These are phyloP conservation scores for Okamejei kenojei DNA, from an alignment of 2,797 vertebrate genomes.

Conservation along the genomic window DNA sequence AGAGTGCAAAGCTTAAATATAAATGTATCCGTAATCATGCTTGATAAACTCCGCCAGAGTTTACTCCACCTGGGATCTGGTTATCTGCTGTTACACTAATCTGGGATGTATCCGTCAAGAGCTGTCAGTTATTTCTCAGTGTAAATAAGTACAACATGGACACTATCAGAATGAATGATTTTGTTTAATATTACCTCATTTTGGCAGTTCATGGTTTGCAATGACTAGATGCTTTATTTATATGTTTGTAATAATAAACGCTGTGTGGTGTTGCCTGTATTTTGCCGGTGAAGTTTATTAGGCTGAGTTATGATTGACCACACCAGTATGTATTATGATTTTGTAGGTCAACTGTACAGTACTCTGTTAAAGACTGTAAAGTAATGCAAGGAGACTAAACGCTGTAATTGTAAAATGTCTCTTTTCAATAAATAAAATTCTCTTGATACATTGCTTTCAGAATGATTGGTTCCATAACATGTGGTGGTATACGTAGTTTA, in stretches of 20 bases:
- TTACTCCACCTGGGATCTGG: conserved; percentile 13
- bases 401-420: conserved; percentile 76
- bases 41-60: conserved; percentile 22
- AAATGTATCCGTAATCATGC: conserved; percentile 28
- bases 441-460: conserved; percentile 56
- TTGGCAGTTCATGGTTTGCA: conserved; percentile 58
- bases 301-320: conserved; percentile 60
- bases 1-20: conserved; percentile 29
- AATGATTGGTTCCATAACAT: not conserved
- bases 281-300: conserved; percentile 48
- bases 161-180: conserved; percentile 26
- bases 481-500: not conserved
- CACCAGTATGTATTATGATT: conserved; percentile 63
- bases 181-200: conserved; percentile 68
- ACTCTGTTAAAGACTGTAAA: conserved; percentile 71
- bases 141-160: conserved; percentile 35
- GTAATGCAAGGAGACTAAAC: conserved; percentile 61
- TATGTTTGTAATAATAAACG: conserved; percentile 67
- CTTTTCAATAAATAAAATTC: conserved; percentile 87
- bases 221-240: conserved; percentile 74
- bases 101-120: conserved; percentile 26
- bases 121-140: not conserved
- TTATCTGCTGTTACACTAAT: conserved; percentile 34
- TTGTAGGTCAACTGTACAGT: conserved; percentile 81
- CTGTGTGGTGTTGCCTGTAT: conserved; percentile 55